Evolutionary conservation across 2,888 invertebrate species (phyloP).

Genomic region (Epiblema foenella): DNA sequence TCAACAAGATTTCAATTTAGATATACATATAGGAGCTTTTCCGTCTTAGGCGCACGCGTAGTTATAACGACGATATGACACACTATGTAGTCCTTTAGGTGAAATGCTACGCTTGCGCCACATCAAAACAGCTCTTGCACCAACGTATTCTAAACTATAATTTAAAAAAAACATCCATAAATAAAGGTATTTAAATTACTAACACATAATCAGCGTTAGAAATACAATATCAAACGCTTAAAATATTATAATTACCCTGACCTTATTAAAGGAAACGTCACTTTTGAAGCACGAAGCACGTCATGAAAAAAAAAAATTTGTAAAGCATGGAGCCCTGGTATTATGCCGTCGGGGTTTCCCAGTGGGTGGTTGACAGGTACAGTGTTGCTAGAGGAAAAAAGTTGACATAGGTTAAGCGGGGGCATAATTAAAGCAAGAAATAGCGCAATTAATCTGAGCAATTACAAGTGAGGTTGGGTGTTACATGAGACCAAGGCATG

Average conservation of each 20-base stretch:
- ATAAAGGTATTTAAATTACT: conserved; percentile 15
- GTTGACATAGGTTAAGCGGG: conserved; percentile 40
- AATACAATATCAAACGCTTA: conserved; percentile 22
- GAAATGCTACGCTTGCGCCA: conserved; percentile 6
- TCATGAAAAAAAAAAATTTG: too few species aligned
- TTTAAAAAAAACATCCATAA: conserved; percentile 2
- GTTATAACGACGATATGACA: too few species aligned
- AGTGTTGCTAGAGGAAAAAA: conserved; percentile 39
- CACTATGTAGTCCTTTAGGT: too few species aligned
- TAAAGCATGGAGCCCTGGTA: conserved; percentile 31
- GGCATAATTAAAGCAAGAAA: conserved; percentile 34
- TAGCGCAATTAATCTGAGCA: conserved; percentile 33
- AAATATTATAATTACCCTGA: conserved; percentile 31
- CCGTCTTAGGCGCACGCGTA: too few species aligned
- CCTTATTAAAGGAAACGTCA: conserved; percentile 30
- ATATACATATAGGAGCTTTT: too few species aligned
- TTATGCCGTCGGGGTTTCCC: conserved; percentile 40
- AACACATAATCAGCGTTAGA: conserved; percentile 22
- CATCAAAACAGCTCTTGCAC: not conserved
- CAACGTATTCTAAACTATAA: conserved; percentile 5
- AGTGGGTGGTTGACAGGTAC: conserved; percentile 40
- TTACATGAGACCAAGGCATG: not conserved
- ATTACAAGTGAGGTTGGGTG: conserved; percentile 27
- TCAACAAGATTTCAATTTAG: too few species aligned
- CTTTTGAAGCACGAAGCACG: too few species aligned